Evolutionary conservation across 2,797 vertebrate genomes (phyloP).

Genomic region (Lindbergichthys nudifrons): DNA sequence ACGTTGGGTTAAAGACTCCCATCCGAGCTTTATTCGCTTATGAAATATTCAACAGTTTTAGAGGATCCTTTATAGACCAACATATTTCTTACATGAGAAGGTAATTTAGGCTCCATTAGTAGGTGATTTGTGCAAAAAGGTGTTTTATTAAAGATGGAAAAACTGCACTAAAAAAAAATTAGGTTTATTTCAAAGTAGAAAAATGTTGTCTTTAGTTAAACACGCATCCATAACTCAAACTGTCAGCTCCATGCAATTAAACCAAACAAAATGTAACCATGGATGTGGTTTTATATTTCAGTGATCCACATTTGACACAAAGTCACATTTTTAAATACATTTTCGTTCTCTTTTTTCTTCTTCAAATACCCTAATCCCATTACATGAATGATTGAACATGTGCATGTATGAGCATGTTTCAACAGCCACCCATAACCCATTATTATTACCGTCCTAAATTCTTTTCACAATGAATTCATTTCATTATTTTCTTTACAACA

Average conservation of each 20-base stretch:
- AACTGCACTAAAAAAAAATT: too few species aligned
- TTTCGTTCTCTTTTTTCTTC: background rate
- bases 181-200: background rate
- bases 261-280: too few species aligned
- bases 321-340: slow-evolving; percentile 33
- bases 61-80: too few species aligned
- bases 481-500: background rate
- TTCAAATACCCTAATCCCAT: slow-evolving; percentile 36
- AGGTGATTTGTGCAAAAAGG: background rate
- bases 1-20: background rate
- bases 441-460: background rate
- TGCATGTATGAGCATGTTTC: slow-evolving; percentile 20
- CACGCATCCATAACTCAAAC: background rate
- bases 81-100: background rate
- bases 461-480: background rate
- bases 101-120: background rate
- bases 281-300: background rate
- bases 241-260: background rate
- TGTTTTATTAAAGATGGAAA: background rate
- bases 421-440: background rate
- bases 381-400: slow-evolving; percentile 40
- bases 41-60: too few species aligned
- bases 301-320: slow-evolving; percentile 12
- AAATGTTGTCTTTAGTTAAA: background rate
- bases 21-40: too few species aligned